phyloP scores from a whole-genome alignment of 2,113 vertebrate genomes.

The Tringa solitaria region DNA sequence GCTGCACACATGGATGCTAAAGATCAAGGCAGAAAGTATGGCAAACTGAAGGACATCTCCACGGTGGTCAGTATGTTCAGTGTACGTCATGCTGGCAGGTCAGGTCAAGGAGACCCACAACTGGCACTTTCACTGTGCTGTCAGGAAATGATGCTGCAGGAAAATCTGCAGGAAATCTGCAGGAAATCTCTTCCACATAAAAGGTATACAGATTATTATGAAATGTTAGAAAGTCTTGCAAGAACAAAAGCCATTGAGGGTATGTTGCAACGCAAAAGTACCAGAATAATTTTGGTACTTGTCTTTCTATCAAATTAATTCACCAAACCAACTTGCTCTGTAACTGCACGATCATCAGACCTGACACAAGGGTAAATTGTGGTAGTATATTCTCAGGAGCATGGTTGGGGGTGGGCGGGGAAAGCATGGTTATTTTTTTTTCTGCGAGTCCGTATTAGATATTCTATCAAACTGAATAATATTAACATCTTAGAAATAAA shows the following conservation, averaged over 20 bases:
- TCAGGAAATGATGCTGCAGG: not conserved
- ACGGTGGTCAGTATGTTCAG: not conserved
- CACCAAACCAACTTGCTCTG: not conserved
- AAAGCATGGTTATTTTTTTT: not conserved
- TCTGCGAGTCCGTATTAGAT: not conserved
- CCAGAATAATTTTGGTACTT: not conserved
- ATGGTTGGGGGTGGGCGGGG: rapidly evolving
- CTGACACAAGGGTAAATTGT: not conserved
- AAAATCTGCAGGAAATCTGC: not conserved
- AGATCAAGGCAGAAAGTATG: not conserved
- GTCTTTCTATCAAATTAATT: not conserved
- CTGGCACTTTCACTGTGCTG: not conserved
- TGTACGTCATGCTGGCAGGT: rapidly evolving
- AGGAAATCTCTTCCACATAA: not conserved
- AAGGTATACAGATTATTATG: not conserved
- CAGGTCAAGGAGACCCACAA: not conserved
- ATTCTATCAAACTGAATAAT: not conserved
- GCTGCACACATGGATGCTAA: not conserved
- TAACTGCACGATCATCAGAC: not conserved
- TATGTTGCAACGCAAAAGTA: not conserved
- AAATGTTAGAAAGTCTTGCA: not conserved
- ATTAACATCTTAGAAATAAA: not conserved
- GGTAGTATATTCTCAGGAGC: not conserved
- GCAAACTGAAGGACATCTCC: not conserved
- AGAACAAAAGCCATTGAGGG: not conserved